Conservation (phyloP, 2,797 vertebrate genomes). For the Sarcophilus harrisii region DNA sequence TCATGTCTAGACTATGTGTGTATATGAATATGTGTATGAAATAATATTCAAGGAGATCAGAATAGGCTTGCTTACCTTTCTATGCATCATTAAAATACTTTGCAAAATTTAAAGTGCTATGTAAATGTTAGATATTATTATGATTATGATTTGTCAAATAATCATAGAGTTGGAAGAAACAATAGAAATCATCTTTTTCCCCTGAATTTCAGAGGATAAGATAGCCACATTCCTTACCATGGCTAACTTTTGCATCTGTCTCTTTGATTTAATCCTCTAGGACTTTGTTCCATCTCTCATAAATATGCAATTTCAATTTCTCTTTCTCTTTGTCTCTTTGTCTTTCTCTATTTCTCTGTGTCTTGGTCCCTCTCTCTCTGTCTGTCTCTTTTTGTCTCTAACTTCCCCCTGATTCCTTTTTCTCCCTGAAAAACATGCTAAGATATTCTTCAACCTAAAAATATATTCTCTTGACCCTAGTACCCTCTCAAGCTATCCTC, state of each 20-base stretch:
- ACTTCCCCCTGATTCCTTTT: not conserved
- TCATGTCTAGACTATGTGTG: not conserved
- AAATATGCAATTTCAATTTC: not conserved
- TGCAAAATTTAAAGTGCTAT: not conserved
- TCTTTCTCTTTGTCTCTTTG: not conserved
- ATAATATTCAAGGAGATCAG: not conserved
- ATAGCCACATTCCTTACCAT: not conserved
- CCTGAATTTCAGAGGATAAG: not conserved
- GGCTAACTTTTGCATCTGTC: not conserved
- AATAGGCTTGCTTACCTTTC: not conserved
- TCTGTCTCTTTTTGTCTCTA: too few species aligned
- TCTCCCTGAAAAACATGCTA: not conserved
- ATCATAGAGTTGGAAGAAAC: not conserved
- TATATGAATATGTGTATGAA: not conserved
- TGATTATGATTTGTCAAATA: not conserved
- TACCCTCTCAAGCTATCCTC: not conserved
- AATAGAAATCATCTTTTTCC: not conserved
- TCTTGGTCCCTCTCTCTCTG: not conserved
- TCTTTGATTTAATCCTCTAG: not conserved
- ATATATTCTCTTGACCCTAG: not conserved
- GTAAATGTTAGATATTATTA: not conserved
- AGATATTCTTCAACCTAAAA: not conserved
- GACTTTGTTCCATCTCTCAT: not conserved
- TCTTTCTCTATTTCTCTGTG: not conserved
- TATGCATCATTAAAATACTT: not conserved